Percentiles rank a stretch among this genome's conserved stretches.
phyloP scores from a whole-genome alignment of 1,140 invertebrate genomes.

The Drosophila mayri region DNA sequence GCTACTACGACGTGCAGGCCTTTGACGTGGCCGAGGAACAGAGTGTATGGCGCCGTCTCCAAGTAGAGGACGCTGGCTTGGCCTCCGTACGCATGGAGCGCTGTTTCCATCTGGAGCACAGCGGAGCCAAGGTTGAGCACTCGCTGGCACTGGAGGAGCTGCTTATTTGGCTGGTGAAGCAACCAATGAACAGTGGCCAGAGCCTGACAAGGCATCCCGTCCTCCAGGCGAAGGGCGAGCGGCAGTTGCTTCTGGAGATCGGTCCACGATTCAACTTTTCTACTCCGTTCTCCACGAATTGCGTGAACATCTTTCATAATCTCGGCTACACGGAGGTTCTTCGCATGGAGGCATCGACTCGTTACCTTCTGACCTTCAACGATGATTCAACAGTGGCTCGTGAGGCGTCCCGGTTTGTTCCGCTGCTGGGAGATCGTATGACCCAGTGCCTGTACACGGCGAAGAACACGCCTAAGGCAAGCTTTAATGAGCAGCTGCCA shows the following conservation, averaged over 20 bases:
- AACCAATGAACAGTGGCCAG: constrained; percentile 86
- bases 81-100: constrained; percentile 88
- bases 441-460: constrained; percentile 89
- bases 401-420: constrained; percentile 86
- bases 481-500: constrained; percentile 89
- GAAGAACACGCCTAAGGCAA: constrained; percentile 89
- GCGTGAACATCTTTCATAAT: constrained; percentile 96
- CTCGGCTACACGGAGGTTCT: constrained; percentile 90
- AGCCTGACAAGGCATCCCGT: constrained; percentile 85
- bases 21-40: constrained; percentile 47
- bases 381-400: constrained; percentile 61
- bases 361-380: constrained; percentile 90
- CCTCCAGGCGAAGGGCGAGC: constrained; percentile 39
- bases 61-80: constrained; percentile 25
- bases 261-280: constrained; percentile 95
- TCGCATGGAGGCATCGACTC: constrained; percentile 92
- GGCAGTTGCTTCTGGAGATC: constrained; percentile 87
- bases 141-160: constrained; percentile 86
- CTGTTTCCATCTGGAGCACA: constrained; percentile 92
- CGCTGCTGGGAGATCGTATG: constrained; percentile 92
- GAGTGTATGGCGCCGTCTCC: constrained; percentile 49
- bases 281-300: constrained; percentile 97
- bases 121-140: constrained; percentile 65
- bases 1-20: constrained; percentile 63
- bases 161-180: constrained; percentile 90